Percentiles rank a stretch among this genome's conserved stretches.
Evolutionary conservation across 2,888 invertebrate genomes (phyloP).

Genomic region (Brenthis hecate): DNA sequence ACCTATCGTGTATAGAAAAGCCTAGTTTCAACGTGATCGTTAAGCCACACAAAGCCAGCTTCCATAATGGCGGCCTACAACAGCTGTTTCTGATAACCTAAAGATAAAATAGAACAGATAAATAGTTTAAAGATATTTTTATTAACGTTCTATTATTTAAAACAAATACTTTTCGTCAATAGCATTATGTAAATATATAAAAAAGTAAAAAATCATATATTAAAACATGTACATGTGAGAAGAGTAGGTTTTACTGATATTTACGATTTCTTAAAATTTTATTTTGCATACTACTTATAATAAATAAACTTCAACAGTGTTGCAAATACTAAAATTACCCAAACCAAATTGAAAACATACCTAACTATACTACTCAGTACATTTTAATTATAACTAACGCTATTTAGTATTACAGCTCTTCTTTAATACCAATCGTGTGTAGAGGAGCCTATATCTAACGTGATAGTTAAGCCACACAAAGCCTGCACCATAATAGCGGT

Average conservation of each 20-base stretch:
- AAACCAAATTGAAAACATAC: too few relatives aligned
- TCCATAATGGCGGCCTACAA: slow-evolving; percentile 28
- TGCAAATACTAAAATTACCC: too few relatives aligned
- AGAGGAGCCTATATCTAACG: slow-evolving; percentile 24
- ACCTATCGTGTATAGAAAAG: slow-evolving; percentile 30
- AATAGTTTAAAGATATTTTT: not conserved
- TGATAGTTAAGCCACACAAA: slow-evolving; percentile 38
- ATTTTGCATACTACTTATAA: too few relatives aligned
- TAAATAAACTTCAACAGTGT: too few relatives aligned
- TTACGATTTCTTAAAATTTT: too few relatives aligned
- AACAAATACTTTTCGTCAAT: too few relatives aligned
- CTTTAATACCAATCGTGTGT: slow-evolving; percentile 33
- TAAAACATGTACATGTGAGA: too few relatives aligned
- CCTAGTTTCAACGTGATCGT: slow-evolving; percentile 33
- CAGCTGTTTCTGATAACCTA: slow-evolving; percentile 22
- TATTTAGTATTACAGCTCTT: slow-evolving; percentile 4
- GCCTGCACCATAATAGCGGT: slow-evolving; percentile 32
- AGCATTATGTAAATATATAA: too few relatives aligned
- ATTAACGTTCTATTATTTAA: not conserved
- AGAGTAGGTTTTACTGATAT: too few relatives aligned
- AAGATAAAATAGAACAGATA: slow-evolving; percentile 3
- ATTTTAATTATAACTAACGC: not conserved
- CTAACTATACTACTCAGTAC: not conserved
- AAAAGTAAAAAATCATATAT: too few relatives aligned
- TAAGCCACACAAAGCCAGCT: slow-evolving; percentile 36